These are phyloP conservation scores for Wasmannia auropunctata DNA, from an alignment of 1,140 invertebrate genomes.

Conservation along the genomic window DNA sequence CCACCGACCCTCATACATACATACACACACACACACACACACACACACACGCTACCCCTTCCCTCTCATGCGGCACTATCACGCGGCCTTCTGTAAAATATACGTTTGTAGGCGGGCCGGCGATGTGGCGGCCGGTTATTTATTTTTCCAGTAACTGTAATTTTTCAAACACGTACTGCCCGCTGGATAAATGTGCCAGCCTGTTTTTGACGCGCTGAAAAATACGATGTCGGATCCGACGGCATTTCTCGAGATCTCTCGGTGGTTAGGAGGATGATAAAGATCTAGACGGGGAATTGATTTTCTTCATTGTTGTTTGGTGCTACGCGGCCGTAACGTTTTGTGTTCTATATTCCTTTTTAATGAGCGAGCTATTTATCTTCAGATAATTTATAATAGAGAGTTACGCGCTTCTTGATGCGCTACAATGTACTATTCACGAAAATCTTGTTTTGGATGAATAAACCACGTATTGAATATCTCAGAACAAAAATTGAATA, in stretches of 20 bases:
- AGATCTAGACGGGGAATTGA: constrained; percentile 74
- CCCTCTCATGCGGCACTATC: constrained; percentile 52
- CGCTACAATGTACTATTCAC: background rate
- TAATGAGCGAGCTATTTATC: constrained; percentile 49
- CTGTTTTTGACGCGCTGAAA: constrained; percentile 82
- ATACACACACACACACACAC: too few species aligned
- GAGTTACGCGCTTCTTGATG: background rate
- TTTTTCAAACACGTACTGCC: constrained; percentile 80
- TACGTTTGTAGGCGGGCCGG: constrained; percentile 73
- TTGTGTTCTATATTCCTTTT: constrained; percentile 41
- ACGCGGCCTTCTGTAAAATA: constrained; percentile 73
- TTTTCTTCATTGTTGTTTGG: constrained; percentile 65
- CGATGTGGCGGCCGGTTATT: constrained; percentile 75
- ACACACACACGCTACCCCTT: background rate
- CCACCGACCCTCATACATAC: background rate
- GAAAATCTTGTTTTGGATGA: background rate
- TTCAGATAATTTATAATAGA: constrained; percentile 40
- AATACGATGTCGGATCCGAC: constrained; percentile 74
- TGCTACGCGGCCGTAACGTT: constrained; percentile 6
- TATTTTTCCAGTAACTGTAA: constrained; percentile 82
- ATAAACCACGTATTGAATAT: background rate
- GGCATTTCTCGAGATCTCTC: constrained; percentile 73
- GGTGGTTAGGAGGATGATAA: constrained; percentile 66
- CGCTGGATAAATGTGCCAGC: constrained; percentile 80
- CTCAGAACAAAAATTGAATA: background rate